Evolutionary conservation across 2,113 vertebrate species (phyloP), one percentile per base, ranked within the genome.

Genomic region (Gambusia holbrooki): DNA sequence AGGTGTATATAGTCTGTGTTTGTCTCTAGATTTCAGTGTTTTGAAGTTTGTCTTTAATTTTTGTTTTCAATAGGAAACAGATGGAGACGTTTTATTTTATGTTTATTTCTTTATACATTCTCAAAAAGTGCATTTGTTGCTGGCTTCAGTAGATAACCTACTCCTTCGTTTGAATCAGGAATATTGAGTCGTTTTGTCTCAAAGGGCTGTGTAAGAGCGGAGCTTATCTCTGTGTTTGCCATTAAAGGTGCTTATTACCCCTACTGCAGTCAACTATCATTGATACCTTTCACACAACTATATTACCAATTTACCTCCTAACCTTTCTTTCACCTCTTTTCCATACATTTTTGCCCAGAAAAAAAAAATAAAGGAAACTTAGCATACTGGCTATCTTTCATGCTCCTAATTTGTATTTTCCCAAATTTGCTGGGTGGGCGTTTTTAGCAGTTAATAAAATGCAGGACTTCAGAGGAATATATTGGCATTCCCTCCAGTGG

Each of bases 101-200:
- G 51, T 25, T 25, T 54, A n/a, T 54, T 9, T 22, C 51, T 54
- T 54, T n/a, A 2, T 25, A 54, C 15, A 73, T 40, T 72, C 66
- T 66, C 51, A 67, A 73, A 14, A 42, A 68, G 25, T 62, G 81
- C 63, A 54, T 60, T 35, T 76, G 66, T 80, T 3, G 35, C 51
- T 62, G 69, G 60, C 69, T 84, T 81, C 77, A 73, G 33, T 62
- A 54, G 78, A 87, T 86, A 79, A 92, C 78, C 76, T 74, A 67
- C 66, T 73, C 66, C 54, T 64, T 40, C 58, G 77, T 87, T 86
- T 92, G 83, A 83, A 73, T 87, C 72, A 74, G 69, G 62, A 73
- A 65, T 93, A 93, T 93, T 93, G 90, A 92, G 83, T 83, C 81
- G 60, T 90, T 93, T 90, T 87, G 84, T 94, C 91, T 93, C 79